A percentile compares a stretch with the other conserved stretches of the same genome.
Evolutionary conservation across 2,113 vertebrate genomes (phyloP).

Genomic region (Embiotoca jacksoni): DNA sequence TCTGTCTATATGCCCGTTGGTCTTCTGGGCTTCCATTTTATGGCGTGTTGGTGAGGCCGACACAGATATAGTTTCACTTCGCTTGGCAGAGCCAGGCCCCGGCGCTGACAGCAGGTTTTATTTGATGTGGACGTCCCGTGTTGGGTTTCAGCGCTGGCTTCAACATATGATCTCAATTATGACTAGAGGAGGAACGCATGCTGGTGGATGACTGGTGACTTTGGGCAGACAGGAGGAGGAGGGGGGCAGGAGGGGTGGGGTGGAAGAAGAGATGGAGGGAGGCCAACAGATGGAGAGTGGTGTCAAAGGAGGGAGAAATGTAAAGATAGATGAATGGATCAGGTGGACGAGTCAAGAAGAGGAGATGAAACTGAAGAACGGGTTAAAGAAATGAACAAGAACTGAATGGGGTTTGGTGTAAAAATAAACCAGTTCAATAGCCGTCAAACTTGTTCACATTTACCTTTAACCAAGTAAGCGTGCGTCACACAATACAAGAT

Average conservation of each 20-base stretch:
- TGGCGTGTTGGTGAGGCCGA: conserved; percentile 74
- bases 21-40: conserved; percentile 73
- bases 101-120: conserved; percentile 83
- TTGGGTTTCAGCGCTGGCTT: conserved; percentile 80
- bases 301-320: conserved; percentile 20
- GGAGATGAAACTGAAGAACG: conserved; percentile 19
- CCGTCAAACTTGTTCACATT: not conserved
- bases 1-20: conserved; percentile 38
- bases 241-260: not conserved
- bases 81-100: conserved; percentile 70
- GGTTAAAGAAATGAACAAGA: conserved; percentile 5
- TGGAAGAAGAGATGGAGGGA: conserved; percentile 65
- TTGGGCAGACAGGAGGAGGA: conserved; percentile 56
- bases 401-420: not conserved
- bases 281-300: conserved; percentile 62
- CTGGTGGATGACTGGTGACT: conserved; percentile 77
- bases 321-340: conserved; percentile 38
- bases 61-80: conserved; percentile 80
- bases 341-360: conserved; percentile 31
- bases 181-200: conserved; percentile 75
- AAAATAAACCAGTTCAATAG: conserved; percentile 7
- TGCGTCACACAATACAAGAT: not conserved
- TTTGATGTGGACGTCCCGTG: conserved; percentile 83
- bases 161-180: conserved; percentile 87
- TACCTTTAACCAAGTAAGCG: not conserved